Base-by-base conservation (phyloP, 1,140 invertebrate species). In the Chionoecetes opilio region DNA sequence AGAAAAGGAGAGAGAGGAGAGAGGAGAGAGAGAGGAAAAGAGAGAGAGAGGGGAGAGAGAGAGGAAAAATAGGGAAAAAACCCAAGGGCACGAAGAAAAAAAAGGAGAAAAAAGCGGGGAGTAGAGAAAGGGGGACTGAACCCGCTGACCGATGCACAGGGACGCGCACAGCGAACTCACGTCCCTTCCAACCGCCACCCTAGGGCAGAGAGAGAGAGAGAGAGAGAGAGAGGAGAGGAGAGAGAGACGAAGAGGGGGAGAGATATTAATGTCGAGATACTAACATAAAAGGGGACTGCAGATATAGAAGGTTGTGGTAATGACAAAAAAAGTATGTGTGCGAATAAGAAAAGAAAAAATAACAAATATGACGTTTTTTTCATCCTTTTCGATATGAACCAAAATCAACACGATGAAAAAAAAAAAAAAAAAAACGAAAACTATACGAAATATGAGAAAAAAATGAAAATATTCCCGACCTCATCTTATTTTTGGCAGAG, bases 181-280 rank as follows among this genome's bases (percentile, higher is more conserved):
- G n/a, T n/a, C n/a, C n/a, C n/a, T n/a, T n/a, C n/a, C n/a, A n/a
- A n/a, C n/a, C n/a, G n/a, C n/a, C n/a, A n/a, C n/a, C n/a, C n/a
- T n/a, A n/a, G n/a, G n/a, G n/a, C n/a, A 89, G 88, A 75, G 53
- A 75, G 53, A 75, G 53, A 75, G 41, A 53, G 38, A 31, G 88
- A 53, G 41, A 41, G 41, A 90, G 88, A 53, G 41, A 21, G 34
- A 46, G 41, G 14, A 14, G 14, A 14, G 21, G 46, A 53, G 46
- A 53, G 46, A 53, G 46, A 53, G 63, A 21, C 14, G 32, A n/a
- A n/a, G 87, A 41, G 37, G 31, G 37, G 34, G 87, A 41, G 37
- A 5, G 29, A n/a, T n/a, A n/a, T n/a, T 53, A 53, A 53, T 53
- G 46, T 53, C 46, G 46, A 53, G 38, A 41, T 41, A 14, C 38